A percentile compares a stretch with the other conserved stretches of the same genome.
phyloP scores from a whole-genome alignment of 2,888 invertebrate genomes.

The Amiota minor region DNA sequence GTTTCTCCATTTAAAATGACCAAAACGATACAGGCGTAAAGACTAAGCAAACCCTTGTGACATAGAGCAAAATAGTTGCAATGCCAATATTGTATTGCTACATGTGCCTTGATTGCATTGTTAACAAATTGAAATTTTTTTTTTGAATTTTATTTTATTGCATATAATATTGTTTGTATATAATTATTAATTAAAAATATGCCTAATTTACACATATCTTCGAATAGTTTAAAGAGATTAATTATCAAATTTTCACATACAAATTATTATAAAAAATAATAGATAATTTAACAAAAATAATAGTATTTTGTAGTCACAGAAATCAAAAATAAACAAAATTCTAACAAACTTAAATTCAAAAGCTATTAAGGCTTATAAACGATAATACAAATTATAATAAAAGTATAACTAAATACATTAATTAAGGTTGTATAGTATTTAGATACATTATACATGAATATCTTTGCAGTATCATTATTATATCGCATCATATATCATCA shows the following conservation, averaged over 20 bases:
- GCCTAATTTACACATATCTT: neutral
- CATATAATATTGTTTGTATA: no score
- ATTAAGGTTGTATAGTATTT: constrained; percentile 21
- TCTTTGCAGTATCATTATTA: no score
- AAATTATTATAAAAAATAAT: constrained; percentile 6
- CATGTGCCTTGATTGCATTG: neutral
- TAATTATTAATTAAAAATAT: neutral
- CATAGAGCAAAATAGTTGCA: neutral
- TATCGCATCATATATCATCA: no score
- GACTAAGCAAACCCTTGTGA: no score
- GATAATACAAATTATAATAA: constrained; percentile 26
- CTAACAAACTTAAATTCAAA: constrained; percentile 20
- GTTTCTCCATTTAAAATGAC: no score
- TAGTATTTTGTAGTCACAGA: constrained; percentile 19
- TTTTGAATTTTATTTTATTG: neutral
- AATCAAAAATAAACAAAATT: constrained; percentile 16
- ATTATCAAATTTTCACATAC: constrained; percentile 7
- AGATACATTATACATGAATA: neutral
- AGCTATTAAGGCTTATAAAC: constrained; percentile 4
- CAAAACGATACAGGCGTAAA: no score
- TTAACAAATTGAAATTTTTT: neutral
- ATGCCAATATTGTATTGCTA: neutral
- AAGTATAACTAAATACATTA: constrained; percentile 10
- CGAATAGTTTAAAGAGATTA: neutral
- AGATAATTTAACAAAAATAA: neutral